phyloP scores from a whole-genome alignment of 2,888 invertebrate genomes.

The Tinea trinotella region DNA sequence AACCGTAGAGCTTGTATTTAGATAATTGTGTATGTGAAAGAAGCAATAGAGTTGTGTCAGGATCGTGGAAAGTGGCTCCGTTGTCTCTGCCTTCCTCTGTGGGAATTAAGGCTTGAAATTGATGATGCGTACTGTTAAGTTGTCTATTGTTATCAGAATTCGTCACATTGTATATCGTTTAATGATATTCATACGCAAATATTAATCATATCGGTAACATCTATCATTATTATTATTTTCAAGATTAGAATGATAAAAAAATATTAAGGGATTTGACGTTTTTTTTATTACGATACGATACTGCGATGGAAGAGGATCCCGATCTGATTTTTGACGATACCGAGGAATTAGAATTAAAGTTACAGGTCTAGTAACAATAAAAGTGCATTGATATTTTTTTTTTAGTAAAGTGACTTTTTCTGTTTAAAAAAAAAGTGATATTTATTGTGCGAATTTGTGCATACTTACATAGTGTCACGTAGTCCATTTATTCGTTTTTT shows the following conservation, averaged over 20 bases:
- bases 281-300: slow-evolving; percentile 2
- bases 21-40: too few relatives aligned
- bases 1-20: too few relatives aligned
- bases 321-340: slow-evolving; percentile 5
- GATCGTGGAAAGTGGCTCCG: too few relatives aligned
- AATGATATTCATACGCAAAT: slow-evolving; percentile 9
- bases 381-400: not conserved
- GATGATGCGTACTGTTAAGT: too few relatives aligned
- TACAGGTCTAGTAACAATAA: not conserved
- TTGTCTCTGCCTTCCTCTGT: too few relatives aligned
- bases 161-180: slow-evolving; percentile 1
- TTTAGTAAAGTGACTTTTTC: not conserved
- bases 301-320: slow-evolving; percentile 9
- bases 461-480: not conserved
- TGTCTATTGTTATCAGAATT: not conserved
- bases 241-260: slow-evolving; percentile 8
- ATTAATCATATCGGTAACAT: slow-evolving; percentile 1
- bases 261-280: not conserved
- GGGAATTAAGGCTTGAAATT: too few relatives aligned
- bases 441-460: not conserved
- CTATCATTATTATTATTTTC: slow-evolving; percentile 6
- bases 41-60: too few relatives aligned
- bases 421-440: not conserved
- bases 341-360: not conserved
- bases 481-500: not conserved